Base-by-base conservation (phyloP, 2,113 vertebrate genomes). In the Aphyosemion australe region DNA sequence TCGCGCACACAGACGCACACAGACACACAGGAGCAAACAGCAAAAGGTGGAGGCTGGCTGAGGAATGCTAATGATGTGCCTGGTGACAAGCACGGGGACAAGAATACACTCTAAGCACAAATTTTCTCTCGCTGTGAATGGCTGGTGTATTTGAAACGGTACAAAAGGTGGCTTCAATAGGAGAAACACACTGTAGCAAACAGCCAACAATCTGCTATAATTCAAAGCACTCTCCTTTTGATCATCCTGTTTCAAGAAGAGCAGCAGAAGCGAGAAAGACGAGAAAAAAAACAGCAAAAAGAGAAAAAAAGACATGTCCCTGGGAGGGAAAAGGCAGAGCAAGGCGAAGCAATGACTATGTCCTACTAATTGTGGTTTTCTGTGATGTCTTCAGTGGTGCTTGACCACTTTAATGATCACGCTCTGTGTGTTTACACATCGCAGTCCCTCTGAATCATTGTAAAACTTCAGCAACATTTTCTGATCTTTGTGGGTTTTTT, bases 41-140 rank as follows among this genome's bases (percentile, higher is more conserved):
- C 74, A 87, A 86, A n/a, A 90, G 81, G 84, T 84, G 86, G 81
- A 87, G 78, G 62, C 85, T 81, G 85, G 86, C 75, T 79, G 84
- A 84, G 83, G 89, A 90, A 90, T 90, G 82, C 90, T 91, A 93
- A 92, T 90, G 87, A 91, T 89, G 85, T 69, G 84, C 73, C 67
- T 78, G 83, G 87, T 92, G 92, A 93, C 89, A 91, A 90, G 90
- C 85, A 75, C 75, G 48, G 82, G 83, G 87, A 92, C 88, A 85
- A 86, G 86, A 92, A 89, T 87, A 88, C 87, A 89, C 85, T 84
- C 87, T 85, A 85, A 90, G 85, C 90, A 90, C 85, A 90, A 90
- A 89, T 90, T 84, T 88, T 74, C 76, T 78, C 73, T 86, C 85
- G 70, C 76, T 76, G 74, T 87, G 85, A 89, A 81, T 87, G 83